phyloP scores from a whole-genome alignment of 53 echinoderm and acorn worm genomes.

The Mesocentrotus franciscanus region DNA sequence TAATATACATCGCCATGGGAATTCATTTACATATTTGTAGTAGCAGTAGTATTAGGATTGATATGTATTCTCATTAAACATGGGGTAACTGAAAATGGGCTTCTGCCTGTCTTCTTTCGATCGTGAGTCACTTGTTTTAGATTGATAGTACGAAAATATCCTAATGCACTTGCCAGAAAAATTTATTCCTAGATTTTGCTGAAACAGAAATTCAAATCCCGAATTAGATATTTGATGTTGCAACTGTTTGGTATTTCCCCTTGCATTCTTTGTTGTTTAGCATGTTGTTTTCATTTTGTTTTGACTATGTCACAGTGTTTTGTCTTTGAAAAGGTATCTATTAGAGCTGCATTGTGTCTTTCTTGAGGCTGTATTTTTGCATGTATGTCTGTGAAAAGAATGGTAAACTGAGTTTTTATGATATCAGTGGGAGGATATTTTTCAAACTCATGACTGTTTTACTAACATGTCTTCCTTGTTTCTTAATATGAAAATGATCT shows the following conservation, averaged over 20 bases:
- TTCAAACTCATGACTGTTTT: not conserved
- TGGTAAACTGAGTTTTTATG: not conserved
- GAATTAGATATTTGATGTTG: not conserved
- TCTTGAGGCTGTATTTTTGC: not conserved
- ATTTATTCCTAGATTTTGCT: not conserved
- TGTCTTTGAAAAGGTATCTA: not conserved
- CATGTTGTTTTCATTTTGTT: not conserved
- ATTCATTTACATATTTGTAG: too few relatives aligned
- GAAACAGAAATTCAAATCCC: not conserved
- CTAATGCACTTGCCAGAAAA: not conserved
- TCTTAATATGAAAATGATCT: not conserved
- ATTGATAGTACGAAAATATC: not conserved
- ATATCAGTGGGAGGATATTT: not conserved
- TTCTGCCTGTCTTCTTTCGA: not conserved
- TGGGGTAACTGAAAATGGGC: not conserved
- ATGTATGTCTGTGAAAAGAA: not conserved
- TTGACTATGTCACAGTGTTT: not conserved
- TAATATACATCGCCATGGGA: too few relatives aligned
- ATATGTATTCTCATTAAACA: not conserved
- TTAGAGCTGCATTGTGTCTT: conserved; percentile 20
- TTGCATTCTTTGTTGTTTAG: not conserved
- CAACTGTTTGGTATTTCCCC: not conserved
- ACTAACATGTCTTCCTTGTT: not conserved
- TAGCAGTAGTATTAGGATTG: too few relatives aligned
- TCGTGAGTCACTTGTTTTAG: not conserved